Conservation (phyloP, 2,797 vertebrate species). For the Urosaurus nigricauda region DNA sequence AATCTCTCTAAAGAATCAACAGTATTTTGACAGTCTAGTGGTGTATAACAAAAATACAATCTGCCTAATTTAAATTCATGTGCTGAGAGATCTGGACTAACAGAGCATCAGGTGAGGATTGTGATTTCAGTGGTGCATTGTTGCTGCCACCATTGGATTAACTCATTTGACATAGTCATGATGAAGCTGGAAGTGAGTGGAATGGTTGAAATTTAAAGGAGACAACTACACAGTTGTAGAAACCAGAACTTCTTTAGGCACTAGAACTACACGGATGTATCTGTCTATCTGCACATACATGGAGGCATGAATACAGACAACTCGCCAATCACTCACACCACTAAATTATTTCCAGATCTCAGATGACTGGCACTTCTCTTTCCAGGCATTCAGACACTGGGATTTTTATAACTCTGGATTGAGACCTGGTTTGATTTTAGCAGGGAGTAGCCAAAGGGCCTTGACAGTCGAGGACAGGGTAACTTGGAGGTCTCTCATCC, state of each 20-base stretch:
- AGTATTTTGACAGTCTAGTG: not conserved
- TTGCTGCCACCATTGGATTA: not conserved
- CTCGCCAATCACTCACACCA: too few relatives aligned
- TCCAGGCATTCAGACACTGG: too few relatives aligned
- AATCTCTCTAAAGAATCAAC: slow-evolving; percentile 32
- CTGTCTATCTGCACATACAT: not conserved
- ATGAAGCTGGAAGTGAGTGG: too few relatives aligned
- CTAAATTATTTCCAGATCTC: not conserved
- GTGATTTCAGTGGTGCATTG: not conserved
- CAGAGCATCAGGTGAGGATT: not conserved
- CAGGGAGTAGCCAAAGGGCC: not conserved
- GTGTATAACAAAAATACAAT: slow-evolving; percentile 4
- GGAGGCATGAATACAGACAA: too few relatives aligned
- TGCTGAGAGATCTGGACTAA: not conserved
- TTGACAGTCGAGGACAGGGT: too few relatives aligned
- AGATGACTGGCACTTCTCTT: not conserved
- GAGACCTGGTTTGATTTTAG: not conserved
- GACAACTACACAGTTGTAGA: not conserved
- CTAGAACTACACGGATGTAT: not conserved
- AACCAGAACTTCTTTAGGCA: too few relatives aligned
- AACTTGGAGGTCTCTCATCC: too few relatives aligned
- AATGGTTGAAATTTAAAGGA: not conserved
- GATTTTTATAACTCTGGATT: not conserved
- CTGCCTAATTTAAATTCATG: slow-evolving; percentile 18
- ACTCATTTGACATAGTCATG: not conserved